These are phyloP conservation scores for Nettapus auritus DNA, from an alignment of 2,113 vertebrate genomes.

Conservation along the genomic window DNA sequence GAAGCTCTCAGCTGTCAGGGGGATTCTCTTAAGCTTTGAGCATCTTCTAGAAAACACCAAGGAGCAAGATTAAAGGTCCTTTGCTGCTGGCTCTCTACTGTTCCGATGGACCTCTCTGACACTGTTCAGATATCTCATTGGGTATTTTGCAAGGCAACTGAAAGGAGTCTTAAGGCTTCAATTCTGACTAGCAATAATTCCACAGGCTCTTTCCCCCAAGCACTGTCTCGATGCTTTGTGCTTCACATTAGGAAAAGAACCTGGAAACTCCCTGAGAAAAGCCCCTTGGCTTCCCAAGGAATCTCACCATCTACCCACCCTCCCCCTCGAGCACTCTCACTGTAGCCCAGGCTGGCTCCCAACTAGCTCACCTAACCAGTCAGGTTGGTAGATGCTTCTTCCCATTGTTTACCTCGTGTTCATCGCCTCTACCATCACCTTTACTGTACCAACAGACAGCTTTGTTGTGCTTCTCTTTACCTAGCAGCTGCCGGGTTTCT, in stretches of 20 bases:
- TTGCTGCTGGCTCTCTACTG: not conserved
- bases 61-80: not conserved
- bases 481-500: not conserved
- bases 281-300: not conserved
- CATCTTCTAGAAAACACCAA: not conserved
- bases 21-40: not conserved
- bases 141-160: not conserved
- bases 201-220: not conserved
- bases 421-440: not conserved
- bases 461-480: not conserved
- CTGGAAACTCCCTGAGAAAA: not conserved
- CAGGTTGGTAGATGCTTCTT: not conserved
- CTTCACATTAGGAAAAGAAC: not conserved
- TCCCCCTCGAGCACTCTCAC: not conserved
- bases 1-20: not conserved
- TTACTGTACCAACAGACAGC: rapidly evolving
- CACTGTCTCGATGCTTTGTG: not conserved
- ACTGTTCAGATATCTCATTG: rapidly evolving
- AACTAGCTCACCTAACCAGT: not conserved
- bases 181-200: not conserved
- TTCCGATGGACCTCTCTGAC: not conserved
- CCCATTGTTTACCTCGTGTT: not conserved
- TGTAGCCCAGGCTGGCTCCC: not conserved
- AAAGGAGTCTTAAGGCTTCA: not conserved
- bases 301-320: not conserved